A percentile compares a stretch with the other conserved stretches of the same genome.
Evolutionary conservation across 2,888 invertebrate genomes (phyloP).

Genomic region (Mycalesis mineus): DNA sequence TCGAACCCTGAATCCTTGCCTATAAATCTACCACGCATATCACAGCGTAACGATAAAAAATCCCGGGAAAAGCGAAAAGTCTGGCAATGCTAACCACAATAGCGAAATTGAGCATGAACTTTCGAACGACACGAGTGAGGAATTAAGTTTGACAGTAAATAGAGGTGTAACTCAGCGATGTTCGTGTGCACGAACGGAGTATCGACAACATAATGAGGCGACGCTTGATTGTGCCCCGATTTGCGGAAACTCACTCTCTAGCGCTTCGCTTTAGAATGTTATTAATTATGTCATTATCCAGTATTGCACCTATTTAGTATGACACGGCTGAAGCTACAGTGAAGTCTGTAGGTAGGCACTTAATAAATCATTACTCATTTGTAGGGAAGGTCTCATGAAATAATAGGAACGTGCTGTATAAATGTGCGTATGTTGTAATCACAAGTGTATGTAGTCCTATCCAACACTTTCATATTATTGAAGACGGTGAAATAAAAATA

Average conservation of each 20-base stretch:
- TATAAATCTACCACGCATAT: no score
- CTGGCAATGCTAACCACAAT: slow-evolving; percentile 25
- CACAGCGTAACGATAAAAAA: no score
- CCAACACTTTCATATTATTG: no score
- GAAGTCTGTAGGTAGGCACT: neutral
- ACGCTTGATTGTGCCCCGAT: slow-evolving; percentile 47
- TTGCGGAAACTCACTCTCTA: slow-evolving; percentile 46
- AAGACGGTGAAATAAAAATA: neutral
- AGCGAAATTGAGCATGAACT: slow-evolving; percentile 38
- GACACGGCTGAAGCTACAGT: neutral
- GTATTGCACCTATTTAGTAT: neutral
- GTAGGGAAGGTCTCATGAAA: no score
- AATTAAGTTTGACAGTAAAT: slow-evolving; percentile 76
- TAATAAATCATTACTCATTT: neutral
- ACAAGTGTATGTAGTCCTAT: no score
- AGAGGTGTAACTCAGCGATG: slow-evolving; percentile 73
- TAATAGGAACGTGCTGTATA: no score
- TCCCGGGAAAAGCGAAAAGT: no score
- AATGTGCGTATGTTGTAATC: no score
- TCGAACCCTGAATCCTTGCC: no score
- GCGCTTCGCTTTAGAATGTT: slow-evolving; percentile 28
- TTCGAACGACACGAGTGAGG: slow-evolving; percentile 66
- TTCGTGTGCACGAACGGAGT: slow-evolving; percentile 72
- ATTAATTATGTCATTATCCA: slow-evolving; percentile 51
- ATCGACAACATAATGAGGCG: slow-evolving; percentile 72